A percentile compares a stretch with the other conserved stretches of the same genome.
Conservation (phyloP, 2,113 vertebrate species). For the Saimiri boliviensis region DNA sequence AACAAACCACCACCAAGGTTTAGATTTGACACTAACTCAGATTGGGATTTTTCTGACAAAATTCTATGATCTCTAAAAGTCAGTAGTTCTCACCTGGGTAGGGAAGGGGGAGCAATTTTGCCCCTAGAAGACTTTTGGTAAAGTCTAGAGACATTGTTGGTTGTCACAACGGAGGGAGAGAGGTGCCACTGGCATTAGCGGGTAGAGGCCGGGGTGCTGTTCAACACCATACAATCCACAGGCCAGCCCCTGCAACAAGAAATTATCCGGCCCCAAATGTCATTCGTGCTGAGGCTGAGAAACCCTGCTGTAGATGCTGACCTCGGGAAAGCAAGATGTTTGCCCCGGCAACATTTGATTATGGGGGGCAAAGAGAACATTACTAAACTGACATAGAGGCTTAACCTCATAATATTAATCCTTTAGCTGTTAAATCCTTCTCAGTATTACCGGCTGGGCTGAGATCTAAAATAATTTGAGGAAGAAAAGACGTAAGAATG, state of each 20-base stretch:
- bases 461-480: constrained; percentile 21
- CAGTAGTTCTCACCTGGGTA: neutral
- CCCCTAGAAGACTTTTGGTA: neutral
- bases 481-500: constrained; percentile 36
- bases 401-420: constrained; percentile 52
- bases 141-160: neutral
- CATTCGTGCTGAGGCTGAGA: neutral
- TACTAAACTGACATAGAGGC: neutral
- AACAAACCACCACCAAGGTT: neutral
- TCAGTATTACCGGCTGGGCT: neutral
- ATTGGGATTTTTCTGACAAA: neutral
- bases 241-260: neutral
- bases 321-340: neutral
- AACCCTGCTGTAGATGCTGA: neutral
- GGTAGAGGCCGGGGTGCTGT: neutral
- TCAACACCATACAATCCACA: neutral
- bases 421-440: constrained; percentile 29
- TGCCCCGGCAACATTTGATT: constrained; percentile 10
- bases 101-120: neutral
- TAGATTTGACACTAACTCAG: neutral
- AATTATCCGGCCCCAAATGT: neutral
- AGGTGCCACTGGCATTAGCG: neutral
- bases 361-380: fast-evolving
- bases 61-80: neutral
- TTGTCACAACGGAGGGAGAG: neutral